phyloP scores from a whole-genome alignment of 1,140 invertebrate species.

The Aricia agestis region DNA sequence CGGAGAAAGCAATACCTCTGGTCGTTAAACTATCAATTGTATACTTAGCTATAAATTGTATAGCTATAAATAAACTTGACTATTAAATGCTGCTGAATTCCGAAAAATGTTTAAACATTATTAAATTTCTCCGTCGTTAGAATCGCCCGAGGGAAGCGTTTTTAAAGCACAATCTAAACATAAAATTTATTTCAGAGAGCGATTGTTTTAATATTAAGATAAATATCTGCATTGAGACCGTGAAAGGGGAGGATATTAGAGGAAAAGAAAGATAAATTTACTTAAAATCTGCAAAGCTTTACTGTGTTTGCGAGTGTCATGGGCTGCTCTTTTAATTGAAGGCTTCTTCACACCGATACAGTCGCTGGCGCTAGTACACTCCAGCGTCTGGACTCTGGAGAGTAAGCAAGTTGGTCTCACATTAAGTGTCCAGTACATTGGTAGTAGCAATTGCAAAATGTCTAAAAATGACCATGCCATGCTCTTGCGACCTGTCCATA shows the following conservation, averaged over 20 bases:
- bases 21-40: neutral
- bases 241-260: neutral
- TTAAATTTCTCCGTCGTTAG: conserved; percentile 3
- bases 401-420: too few relatives aligned
- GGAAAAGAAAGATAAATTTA: neutral
- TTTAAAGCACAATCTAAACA: neutral
- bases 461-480: too few relatives aligned
- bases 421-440: too few relatives aligned
- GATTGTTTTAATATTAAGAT: conserved; percentile 4
- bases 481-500: too few relatives aligned
- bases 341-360: too few relatives aligned
- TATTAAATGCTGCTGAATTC: neutral
- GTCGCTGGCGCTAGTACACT: too few relatives aligned
- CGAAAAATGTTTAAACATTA: conserved; percentile 3
- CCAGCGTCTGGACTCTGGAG: too few relatives aligned
- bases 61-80: neutral
- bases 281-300: neutral
- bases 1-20: neutral
- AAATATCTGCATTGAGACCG: conserved; percentile 1
- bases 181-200: neutral
- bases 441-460: too few relatives aligned
- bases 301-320: neutral
- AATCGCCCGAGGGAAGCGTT: neutral
- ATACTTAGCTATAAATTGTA: neutral
- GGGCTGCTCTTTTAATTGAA: neutral